Conservation (phyloP, 2,797 vertebrate species). For the Macropodus opercularis region DNA sequence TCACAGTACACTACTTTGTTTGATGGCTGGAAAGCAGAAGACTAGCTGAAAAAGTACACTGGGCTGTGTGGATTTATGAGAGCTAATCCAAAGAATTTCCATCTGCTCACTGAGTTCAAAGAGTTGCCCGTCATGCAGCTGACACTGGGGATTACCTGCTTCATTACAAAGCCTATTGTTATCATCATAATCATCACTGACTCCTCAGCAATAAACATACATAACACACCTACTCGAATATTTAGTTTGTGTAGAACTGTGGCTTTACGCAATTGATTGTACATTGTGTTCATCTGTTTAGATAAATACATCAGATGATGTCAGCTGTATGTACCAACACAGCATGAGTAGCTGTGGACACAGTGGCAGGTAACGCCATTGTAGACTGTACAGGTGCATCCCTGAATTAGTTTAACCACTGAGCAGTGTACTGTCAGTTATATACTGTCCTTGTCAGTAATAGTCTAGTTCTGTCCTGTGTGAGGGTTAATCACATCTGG, state of each 20-base stretch:
- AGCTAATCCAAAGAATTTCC: constrained; percentile 70
- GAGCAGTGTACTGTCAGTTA: no score
- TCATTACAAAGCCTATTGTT: constrained; percentile 55
- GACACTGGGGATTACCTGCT: constrained; percentile 65
- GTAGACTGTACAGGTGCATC: not conserved
- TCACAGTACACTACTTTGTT: not conserved
- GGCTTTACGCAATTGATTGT: no score
- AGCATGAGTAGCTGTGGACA: not conserved
- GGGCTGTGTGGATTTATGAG: constrained; percentile 36
- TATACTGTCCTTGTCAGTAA: no score
- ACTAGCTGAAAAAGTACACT: not conserved
- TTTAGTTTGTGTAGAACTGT: not conserved
- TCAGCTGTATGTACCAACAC: constrained; percentile 4
- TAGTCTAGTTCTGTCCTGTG: no score
- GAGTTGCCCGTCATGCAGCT: constrained; percentile 47
- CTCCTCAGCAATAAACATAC: not conserved
- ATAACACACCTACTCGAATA: not conserved
- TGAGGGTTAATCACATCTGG: no score
- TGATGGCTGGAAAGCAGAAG: not conserved
- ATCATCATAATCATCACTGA: constrained; percentile 13
- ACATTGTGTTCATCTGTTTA: no score
- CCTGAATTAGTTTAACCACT: no score
- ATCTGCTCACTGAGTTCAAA: constrained; percentile 65
- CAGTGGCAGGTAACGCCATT: constrained; percentile 3
- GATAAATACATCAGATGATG: not conserved